These are phyloP conservation scores for Malacosoma neustria DNA, from an alignment of 2,888 invertebrate species.

Conservation along the genomic window DNA sequence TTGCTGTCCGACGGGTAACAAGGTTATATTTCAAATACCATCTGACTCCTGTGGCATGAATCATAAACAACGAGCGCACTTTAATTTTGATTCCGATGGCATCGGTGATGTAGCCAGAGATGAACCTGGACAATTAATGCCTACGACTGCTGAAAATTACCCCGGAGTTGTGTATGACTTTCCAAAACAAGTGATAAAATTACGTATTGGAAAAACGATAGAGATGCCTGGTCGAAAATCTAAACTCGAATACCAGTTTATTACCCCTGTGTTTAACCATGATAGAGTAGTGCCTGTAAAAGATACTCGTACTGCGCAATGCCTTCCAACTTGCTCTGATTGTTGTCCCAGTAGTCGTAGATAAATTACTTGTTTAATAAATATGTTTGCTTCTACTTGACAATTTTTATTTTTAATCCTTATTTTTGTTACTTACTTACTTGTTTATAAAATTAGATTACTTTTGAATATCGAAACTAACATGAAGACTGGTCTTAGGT, in stretches of 20 bases:
- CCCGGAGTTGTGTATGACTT: constrained; percentile 53
- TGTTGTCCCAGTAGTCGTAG: constrained; percentile 27
- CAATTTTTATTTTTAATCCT: constrained; percentile 8
- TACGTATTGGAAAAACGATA: constrained; percentile 48
- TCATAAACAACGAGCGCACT: constrained; percentile 58
- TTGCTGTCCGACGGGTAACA: constrained; percentile 68
- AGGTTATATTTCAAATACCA: constrained; percentile 63
- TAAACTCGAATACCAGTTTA: constrained; percentile 56
- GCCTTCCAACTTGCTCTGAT: constrained; percentile 28
- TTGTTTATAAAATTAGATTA: constrained; percentile 8
- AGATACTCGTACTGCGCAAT: constrained; percentile 55
- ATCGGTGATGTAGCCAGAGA: constrained; percentile 54
- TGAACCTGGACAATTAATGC: constrained; percentile 44
- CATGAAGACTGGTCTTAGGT: constrained; percentile 53
- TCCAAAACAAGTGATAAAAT: constrained; percentile 51
- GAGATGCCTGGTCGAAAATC: constrained; percentile 58
- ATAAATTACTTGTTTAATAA: constrained; percentile 11
- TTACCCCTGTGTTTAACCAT: constrained; percentile 40
- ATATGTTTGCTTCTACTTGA: constrained; percentile 5
- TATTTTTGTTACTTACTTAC: constrained; percentile 6
- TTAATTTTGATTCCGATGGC: constrained; percentile 55
- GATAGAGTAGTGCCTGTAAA: constrained; percentile 38
- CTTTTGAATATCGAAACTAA: constrained; percentile 9
- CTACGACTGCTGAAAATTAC: constrained; percentile 38
- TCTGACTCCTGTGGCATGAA: constrained; percentile 47